Percentiles rank a stretch among this genome's conserved stretches.
Evolutionary conservation across 1,140 invertebrate genomes (phyloP).

Genomic region (Anagrus nilaparvatae): DNA sequence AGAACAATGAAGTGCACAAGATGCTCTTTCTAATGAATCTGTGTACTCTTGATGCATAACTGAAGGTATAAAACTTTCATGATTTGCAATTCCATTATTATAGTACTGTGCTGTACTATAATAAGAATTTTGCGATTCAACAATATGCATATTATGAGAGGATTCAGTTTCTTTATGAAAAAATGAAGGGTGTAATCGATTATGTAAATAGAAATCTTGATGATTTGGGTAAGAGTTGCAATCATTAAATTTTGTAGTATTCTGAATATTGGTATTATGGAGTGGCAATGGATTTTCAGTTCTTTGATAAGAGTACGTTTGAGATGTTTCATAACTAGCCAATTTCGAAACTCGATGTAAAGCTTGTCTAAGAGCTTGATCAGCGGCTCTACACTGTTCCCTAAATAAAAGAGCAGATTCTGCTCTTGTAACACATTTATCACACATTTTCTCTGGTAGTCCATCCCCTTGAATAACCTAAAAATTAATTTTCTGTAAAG

Average conservation of each 20-base stretch:
- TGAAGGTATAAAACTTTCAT: slow-evolving; percentile 11
- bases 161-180: slow-evolving; percentile 27
- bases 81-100: slow-evolving; percentile 15
- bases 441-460: slow-evolving; percentile 39
- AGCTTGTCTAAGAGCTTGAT: slow-evolving; percentile 37
- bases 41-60: too few relatives aligned
- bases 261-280: slow-evolving; percentile 23
- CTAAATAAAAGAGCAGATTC: slow-evolving; percentile 39
- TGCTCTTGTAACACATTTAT: slow-evolving; percentile 37
- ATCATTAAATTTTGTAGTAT: slow-evolving; percentile 28
- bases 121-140: slow-evolving; percentile 31
- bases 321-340: too few relatives aligned
- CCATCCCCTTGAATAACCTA: slow-evolving; percentile 40
- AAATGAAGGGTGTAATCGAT: slow-evolving; percentile 27
- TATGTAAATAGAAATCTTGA: slow-evolving; percentile 33
- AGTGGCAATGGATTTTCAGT: too few relatives aligned
- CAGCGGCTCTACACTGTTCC: slow-evolving; percentile 39
- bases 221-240: slow-evolving; percentile 30
- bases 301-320: too few relatives aligned
- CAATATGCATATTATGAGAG: slow-evolving; percentile 32
- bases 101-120: slow-evolving; percentile 22
- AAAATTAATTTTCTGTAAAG: not conserved
- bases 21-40: too few relatives aligned
- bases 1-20: slow-evolving; percentile 32
- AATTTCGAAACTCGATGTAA: slow-evolving; percentile 27